Conservation (phyloP, 1,140 invertebrate genomes). For the Drosophila repletoides region DNA sequence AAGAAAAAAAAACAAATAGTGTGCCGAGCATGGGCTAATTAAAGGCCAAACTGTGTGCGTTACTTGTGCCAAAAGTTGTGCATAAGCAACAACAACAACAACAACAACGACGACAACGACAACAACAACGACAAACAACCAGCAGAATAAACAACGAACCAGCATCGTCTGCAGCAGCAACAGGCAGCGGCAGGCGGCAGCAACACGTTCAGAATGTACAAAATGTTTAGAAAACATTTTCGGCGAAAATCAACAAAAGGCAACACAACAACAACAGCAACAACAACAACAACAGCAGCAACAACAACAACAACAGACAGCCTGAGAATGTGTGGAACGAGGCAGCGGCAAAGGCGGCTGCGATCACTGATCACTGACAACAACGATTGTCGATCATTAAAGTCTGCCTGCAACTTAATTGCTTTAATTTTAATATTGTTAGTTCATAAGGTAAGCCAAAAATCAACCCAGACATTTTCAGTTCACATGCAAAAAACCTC, state of each 20-base stretch:
- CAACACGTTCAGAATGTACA: slow-evolving; percentile 73
- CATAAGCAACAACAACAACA: slow-evolving; percentile 23
- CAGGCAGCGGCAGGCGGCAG: too few relatives aligned
- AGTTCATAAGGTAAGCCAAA: slow-evolving; percentile 75
- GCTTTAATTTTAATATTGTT: slow-evolving; percentile 80
- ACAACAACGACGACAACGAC: slow-evolving; percentile 27
- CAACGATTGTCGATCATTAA: slow-evolving; percentile 75
- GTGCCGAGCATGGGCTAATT: slow-evolving; percentile 67
- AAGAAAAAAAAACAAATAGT: slow-evolving; percentile 27
- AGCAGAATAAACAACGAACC: slow-evolving; percentile 28
- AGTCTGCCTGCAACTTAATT: slow-evolving; percentile 81
- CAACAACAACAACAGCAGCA: slow-evolving; percentile 19
- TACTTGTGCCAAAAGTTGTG: slow-evolving; percentile 40
- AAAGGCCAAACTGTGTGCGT: slow-evolving; percentile 45
- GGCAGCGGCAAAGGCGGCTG: slow-evolving; percentile 46
- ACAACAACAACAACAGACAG: slow-evolving; percentile 40
- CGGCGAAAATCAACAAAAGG: slow-evolving; percentile 73
- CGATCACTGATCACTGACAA: slow-evolving; percentile 54
- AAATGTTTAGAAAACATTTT: slow-evolving; percentile 82
- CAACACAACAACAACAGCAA: slow-evolving; percentile 23
- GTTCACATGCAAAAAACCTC: slow-evolving; percentile 34
- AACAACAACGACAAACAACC: slow-evolving; percentile 22
- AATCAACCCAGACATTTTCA: slow-evolving; percentile 17
- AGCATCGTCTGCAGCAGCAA: slow-evolving; percentile 33
- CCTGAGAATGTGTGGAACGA: slow-evolving; percentile 65